A percentile compares a stretch with the other conserved stretches of the same genome.
Evolutionary conservation across 2,797 vertebrate genomes (phyloP).

Genomic region (Remorina albescens): DNA sequence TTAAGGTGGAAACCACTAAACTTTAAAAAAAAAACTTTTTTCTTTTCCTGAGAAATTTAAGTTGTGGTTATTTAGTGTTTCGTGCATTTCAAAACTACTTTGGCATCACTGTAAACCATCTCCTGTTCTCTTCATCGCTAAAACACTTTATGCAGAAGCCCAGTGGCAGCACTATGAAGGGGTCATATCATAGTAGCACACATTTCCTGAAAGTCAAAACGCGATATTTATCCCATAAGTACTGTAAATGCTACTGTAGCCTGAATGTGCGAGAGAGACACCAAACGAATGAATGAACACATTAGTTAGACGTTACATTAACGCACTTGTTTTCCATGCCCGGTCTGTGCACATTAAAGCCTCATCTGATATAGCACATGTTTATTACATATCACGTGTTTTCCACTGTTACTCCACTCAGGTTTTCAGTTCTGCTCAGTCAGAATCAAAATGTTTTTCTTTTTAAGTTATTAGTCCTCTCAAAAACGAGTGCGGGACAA

Average conservation of each 20-base stretch:
- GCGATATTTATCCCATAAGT: conserved; percentile 67
- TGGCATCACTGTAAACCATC: conserved; percentile 39
- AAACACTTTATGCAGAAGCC: conserved; percentile 69
- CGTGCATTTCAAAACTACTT: conserved; percentile 8
- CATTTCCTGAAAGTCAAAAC: conserved; percentile 57
- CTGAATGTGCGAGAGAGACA: conserved; percentile 59
- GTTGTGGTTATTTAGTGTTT: conserved; percentile 35
- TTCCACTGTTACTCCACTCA: conserved; percentile 82
- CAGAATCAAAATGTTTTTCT: conserved; percentile 59
- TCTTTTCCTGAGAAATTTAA: conserved; percentile 26
- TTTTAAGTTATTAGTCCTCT: conserved; percentile 52
- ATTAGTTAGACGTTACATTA: conserved; percentile 46
- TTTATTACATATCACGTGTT: conserved; percentile 71
- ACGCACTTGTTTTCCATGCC: conserved; percentile 56
- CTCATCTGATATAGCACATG: conserved; percentile 67
- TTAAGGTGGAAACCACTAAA: conserved; percentile 38
- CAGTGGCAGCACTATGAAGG: conserved; percentile 58
- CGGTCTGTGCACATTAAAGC: conserved; percentile 57
- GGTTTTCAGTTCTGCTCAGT: conserved; percentile 81
- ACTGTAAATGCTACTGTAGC: conserved; percentile 81
- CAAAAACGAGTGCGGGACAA: conserved; percentile 36
- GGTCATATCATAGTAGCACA: conserved; percentile 73
- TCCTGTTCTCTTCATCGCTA: conserved; percentile 21
- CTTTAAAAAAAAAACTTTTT: too few species aligned
- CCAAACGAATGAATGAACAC: conserved; percentile 54